phyloP scores from a whole-genome alignment of 1,140 invertebrate genomes.

The Chironomus tepperi region DNA sequence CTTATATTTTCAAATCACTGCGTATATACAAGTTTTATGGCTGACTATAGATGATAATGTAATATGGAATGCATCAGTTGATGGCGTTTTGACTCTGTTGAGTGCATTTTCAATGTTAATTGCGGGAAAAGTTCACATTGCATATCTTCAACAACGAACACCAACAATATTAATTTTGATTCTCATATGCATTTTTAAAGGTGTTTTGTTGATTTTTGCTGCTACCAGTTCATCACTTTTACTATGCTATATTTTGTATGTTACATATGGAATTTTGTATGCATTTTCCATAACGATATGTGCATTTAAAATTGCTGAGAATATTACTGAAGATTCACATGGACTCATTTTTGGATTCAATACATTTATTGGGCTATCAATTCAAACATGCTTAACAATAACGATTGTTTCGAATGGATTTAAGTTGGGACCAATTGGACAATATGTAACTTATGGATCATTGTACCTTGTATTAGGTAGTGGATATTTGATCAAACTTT shows the following conservation, averaged over 20 bases:
- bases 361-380: conserved; percentile 64
- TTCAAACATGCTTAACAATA: conserved; percentile 70
- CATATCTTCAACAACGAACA: conserved; percentile 31
- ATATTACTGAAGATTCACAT: conserved; percentile 71
- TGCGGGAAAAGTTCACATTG: conserved; percentile 26
- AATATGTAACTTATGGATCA: conserved; percentile 41
- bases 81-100: not conserved
- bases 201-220: conserved; percentile 51
- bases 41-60: conserved; percentile 28
- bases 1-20: conserved; percentile 55
- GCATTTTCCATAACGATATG: conserved; percentile 74
- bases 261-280: conserved; percentile 66
- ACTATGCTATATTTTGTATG: conserved; percentile 64
- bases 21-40: conserved; percentile 61
- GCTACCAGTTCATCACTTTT: conserved; percentile 51
- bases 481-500: conserved; percentile 25
- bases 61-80: not conserved
- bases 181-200: conserved; percentile 50
- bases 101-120: not conserved
- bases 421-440: conserved; percentile 37
- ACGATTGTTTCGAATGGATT: conserved; percentile 49
- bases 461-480: conserved; percentile 32
- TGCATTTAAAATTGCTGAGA: conserved; percentile 67
- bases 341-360: conserved; percentile 86
- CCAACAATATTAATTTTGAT: conserved; percentile 33